These are phyloP conservation scores for Marronus borbonicus DNA, from an alignment of 2,888 invertebrate genomes.

Conservation along the genomic window DNA sequence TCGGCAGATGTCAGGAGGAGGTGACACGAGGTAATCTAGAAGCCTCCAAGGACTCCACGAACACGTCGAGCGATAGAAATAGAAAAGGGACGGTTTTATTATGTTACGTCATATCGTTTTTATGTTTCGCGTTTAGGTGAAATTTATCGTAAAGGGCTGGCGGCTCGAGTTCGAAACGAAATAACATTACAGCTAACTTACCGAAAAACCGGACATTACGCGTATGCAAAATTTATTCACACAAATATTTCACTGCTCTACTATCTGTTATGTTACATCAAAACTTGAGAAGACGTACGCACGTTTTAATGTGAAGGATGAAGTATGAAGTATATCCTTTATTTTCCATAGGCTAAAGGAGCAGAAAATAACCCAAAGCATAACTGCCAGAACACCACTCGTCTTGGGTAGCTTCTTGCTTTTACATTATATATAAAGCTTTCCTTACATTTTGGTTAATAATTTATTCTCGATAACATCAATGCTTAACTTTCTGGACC, in stretches of 20 bases:
- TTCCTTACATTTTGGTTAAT: too few species aligned
- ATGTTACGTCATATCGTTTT: conserved; percentile 53
- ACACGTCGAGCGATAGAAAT: conserved; percentile 54
- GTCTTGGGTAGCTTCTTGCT: too few species aligned
- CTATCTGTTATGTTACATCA: not conserved
- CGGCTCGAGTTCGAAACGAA: conserved; percentile 10
- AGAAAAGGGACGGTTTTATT: conserved; percentile 55
- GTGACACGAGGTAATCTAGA: conserved; percentile 79
- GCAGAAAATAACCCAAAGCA: too few species aligned
- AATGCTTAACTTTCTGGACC: too few species aligned
- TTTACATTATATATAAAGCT: too few species aligned
- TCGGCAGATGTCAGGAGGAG: conserved; percentile 80
- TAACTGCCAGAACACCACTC: too few species aligned
- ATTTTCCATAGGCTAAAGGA: too few species aligned
- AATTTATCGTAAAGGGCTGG: conserved; percentile 53
- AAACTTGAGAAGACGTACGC: conserved; percentile 1
- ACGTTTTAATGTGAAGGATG: not conserved
- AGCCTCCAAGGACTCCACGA: conserved; percentile 68
- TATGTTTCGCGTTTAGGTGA: conserved; percentile 60
- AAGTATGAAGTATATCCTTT: not conserved
- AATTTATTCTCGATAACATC: too few species aligned
- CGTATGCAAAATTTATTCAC: conserved; percentile 13
- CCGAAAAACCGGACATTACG: not conserved
- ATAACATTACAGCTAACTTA: conserved; percentile 40
- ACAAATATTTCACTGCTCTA: not conserved